Evolutionary conservation across 2,113 vertebrate species (phyloP), one percentile per base, ranked within the genome.

Genomic region (Calypte anna): DNA sequence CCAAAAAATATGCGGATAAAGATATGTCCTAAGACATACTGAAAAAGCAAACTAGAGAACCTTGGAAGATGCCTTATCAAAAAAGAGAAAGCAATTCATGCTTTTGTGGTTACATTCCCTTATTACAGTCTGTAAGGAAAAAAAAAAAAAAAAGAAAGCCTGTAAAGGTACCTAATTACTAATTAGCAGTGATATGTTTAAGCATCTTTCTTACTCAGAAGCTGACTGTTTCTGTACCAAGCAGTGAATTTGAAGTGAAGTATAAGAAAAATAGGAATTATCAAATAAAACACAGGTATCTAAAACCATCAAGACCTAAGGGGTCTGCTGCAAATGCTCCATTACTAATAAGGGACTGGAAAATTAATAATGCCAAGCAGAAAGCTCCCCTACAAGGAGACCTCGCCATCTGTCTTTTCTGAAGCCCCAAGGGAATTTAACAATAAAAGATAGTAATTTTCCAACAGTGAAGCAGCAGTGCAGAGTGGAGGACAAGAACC

Each of bases 391-490:
- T 81, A 72, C 48, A 86, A 84, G 75, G 64, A 82, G 4, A 94
- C 77, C 86, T 93, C 61, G 81, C 96, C 95, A 96, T 93, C 86
- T 95, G 94, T 33, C 88, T 93, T 59, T 62, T 83, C 72, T 63
- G 73, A 88, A 91, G 70, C 28, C 88, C 94, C 38, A n/a, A 90
- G 91, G 92, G 94, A 95, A 88, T 94, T 88, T 78, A 92, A 92
- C 88, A 94, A 94, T 87, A 87, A 94, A 95, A 79, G 82, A 85
- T 24, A 82, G 85, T 93, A 72, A 96, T 95, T 96, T 93, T 85
- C 90, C 79, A 93, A 44, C 58, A 91, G 59, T 30, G 43, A 90
- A 33, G 67, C 24, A 79, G 91, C 85, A 82, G 70, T 36, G 63
- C 87, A 64, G 78, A 82, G 16, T 24, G 30, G 38, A 72, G 30